These are phyloP conservation scores for Tolmerus cingulatus DNA, from an alignment of 2,888 invertebrate genomes.

Conservation along the genomic window DNA sequence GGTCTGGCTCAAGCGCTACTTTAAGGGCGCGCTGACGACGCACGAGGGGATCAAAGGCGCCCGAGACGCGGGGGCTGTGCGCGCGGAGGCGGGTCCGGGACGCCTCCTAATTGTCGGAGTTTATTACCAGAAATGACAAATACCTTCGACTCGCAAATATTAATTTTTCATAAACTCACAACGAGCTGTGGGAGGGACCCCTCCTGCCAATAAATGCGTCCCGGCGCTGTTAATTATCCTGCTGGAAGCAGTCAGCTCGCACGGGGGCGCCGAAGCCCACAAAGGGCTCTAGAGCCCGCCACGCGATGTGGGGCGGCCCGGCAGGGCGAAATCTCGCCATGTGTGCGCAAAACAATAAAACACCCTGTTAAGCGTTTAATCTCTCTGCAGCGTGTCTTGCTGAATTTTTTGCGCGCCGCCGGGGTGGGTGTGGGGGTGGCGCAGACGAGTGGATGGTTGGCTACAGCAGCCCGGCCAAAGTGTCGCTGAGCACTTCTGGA, in stretches of 20 bases:
- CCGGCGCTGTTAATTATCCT: conserved; percentile 36
- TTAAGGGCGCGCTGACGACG: neutral
- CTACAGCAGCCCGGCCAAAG: neutral
- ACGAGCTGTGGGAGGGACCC: conserved; percentile 12
- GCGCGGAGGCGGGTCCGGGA: neutral
- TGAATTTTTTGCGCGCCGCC: neutral
- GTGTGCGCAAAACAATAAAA: conserved; percentile 49
- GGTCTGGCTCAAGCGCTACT: conserved; percentile 2
- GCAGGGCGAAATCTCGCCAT: conserved; percentile 46
- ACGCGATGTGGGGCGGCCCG: neutral
- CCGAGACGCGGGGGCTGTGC: neutral
- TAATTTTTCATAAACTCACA: conserved; percentile 44
- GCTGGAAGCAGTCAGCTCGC: neutral
- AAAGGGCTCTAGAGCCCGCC: neutral
- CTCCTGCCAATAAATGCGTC: conserved; percentile 10
- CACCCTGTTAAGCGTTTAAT: conserved; percentile 50
- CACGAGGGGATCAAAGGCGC: conserved; percentile 13
- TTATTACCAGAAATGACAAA: conserved; percentile 42
- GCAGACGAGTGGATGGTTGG: neutral
- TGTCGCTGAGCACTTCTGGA: conserved; percentile 34
- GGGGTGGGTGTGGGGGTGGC: neutral
- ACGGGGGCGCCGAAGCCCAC: neutral
- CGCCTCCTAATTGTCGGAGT: conserved; percentile 39
- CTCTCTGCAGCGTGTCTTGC: conserved; percentile 43
- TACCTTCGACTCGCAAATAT: conserved; percentile 44